A percentile compares a stretch with the other conserved stretches of the same genome.
Conservation (phyloP, 2,113 vertebrate species). For the Anolis carolinensis region DNA sequence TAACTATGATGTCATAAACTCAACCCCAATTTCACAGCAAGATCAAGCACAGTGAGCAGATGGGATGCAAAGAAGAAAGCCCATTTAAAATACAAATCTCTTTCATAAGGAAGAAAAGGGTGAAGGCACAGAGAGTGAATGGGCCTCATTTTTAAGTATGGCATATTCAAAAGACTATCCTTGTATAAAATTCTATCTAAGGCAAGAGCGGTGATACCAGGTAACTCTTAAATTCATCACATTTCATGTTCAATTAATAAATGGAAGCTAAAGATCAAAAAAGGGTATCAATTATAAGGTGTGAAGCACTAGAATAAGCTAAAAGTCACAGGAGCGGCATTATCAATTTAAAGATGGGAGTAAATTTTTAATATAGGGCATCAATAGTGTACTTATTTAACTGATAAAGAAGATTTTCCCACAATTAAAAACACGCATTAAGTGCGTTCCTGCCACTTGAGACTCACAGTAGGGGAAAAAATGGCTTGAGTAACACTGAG, state of each 20-base stretch:
- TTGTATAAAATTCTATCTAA: constrained; percentile 73
- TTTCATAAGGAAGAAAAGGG: constrained; percentile 69
- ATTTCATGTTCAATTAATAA: constrained; percentile 60
- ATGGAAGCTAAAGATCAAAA: neutral
- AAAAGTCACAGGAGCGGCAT: neutral
- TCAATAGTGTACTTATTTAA: neutral
- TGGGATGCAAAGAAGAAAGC: constrained; percentile 70
- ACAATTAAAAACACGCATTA: neutral
- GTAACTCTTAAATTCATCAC: constrained; percentile 66
- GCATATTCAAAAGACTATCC: constrained; percentile 71
- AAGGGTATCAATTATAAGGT: neutral
- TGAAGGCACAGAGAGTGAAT: constrained; percentile 66
- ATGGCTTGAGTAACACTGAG: neutral
- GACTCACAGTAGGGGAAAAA: neutral
- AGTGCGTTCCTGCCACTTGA: neutral
- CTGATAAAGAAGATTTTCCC: neutral
- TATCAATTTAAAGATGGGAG: neutral
- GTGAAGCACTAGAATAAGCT: neutral
- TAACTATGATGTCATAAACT: constrained; percentile 67
- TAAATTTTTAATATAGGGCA: neutral
- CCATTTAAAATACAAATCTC: constrained; percentile 73
- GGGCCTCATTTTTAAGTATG: constrained; percentile 65
- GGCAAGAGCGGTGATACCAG: constrained; percentile 63
- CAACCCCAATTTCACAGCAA: constrained; percentile 62
- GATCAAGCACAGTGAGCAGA: constrained; percentile 67